These are phyloP conservation scores for Pheosia gnoma DNA, from an alignment of 2,888 invertebrate genomes.

Conservation along the genomic window DNA sequence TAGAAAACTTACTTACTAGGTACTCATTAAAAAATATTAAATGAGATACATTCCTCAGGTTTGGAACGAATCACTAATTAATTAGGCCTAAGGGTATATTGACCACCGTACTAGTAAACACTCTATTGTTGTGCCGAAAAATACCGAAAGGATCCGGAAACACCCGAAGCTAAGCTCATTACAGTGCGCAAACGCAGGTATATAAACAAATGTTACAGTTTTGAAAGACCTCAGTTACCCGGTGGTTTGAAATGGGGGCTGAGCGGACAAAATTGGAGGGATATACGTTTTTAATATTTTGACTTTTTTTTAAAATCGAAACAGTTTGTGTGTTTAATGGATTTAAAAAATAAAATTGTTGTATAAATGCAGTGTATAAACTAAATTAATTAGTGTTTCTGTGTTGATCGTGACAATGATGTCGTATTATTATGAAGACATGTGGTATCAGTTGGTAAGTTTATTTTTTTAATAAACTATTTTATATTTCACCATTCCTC, in stretches of 20 bases:
- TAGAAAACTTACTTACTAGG: no score
- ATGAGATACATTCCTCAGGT: not conserved
- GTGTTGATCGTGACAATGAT: slow-evolving; percentile 27
- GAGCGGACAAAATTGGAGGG: slow-evolving; percentile 7
- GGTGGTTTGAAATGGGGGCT: slow-evolving; percentile 11
- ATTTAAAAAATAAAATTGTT: not conserved
- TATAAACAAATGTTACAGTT: slow-evolving; percentile 16
- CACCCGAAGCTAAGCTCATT: slow-evolving; percentile 15
- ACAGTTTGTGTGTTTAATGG: not conserved
- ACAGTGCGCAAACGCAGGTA: slow-evolving; percentile 20
- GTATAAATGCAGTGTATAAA: slow-evolving; percentile 25
- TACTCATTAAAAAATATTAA: not conserved
- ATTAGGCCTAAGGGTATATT: not conserved
- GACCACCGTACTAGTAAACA: not conserved
- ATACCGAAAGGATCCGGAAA: slow-evolving; percentile 12
- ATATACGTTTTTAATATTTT: not conserved
- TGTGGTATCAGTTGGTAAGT: slow-evolving; percentile 48
- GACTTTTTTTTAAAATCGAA: not conserved
- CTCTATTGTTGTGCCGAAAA: not conserved
- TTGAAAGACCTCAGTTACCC: slow-evolving; percentile 25
- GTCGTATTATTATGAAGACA: slow-evolving; percentile 39
- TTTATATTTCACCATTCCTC: no score
- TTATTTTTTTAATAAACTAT: slow-evolving; percentile 1
- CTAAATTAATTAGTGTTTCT: slow-evolving; percentile 28
- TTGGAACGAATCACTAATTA: not conserved